Base-by-base conservation (phyloP, 2,888 invertebrate species). In the Timema podura region DNA sequence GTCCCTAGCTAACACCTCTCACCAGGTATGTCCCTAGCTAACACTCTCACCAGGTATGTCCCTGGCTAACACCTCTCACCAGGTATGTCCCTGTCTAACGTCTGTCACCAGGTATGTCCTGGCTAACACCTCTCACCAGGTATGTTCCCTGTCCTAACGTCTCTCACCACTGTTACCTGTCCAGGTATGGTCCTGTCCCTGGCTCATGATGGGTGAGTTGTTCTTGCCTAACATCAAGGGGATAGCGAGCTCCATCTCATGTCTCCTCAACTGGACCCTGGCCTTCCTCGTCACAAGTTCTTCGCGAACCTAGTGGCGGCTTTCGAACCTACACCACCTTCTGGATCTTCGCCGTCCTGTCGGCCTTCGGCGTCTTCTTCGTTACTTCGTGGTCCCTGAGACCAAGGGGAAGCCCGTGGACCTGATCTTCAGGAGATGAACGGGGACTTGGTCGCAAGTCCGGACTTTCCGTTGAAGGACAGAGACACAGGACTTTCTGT, bases 181-280 rank as follows among this genome's bases (percentile, higher is more conserved):
- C 16, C 30, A 45, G 61, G 44, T 61, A 61, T 45, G 95, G 95
- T 0, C 95, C 95, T 0, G 91, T 95, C 64, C 95, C 0, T 93
- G 92, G 92, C 86, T 94, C 85, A 91, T 92, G 84, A 85, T 90
- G 80, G 88, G 93, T 2, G 95, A 95, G 80, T 83, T 95, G 13
- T 91, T 95, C 79, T 86, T 92, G 66, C 85, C 90, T 2, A 89
- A 92, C 76, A 90, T 93, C 70, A 92, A 92, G 78, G 90, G 88
- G 5, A 84, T 90, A 67, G 91, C 91, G 44, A 87, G 89, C 16
- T 91, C 93, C 0, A 87, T 92, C 46, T 91, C 92, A 1, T 91
- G 92, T 30, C 87, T 93, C 0, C 85, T 91, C 68, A 95, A 93
- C 79, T 94, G 94, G 93, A 80, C 91, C n/a, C 83, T 92, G 75